phyloP scores from a whole-genome alignment of 2,888 invertebrate genomes.

The Drosophila neonasuta region DNA sequence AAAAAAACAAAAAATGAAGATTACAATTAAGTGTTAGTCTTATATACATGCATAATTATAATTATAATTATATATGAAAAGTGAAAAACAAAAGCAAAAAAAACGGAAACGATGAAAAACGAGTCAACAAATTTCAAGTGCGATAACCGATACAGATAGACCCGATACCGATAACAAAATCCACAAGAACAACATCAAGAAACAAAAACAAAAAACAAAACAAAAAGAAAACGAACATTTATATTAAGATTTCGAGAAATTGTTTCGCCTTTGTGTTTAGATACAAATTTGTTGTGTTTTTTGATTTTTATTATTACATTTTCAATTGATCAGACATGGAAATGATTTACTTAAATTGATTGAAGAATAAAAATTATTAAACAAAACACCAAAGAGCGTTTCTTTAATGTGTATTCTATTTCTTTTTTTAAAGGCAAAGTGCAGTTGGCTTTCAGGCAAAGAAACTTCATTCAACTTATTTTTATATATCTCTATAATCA shows the following conservation, averaged over 20 bases:
- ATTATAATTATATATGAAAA: slow-evolving; percentile 35
- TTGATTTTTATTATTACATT: slow-evolving; percentile 49
- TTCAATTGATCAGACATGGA: slow-evolving; percentile 70
- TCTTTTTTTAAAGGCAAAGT: neutral
- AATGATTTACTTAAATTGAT: slow-evolving; percentile 78
- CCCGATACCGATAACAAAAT: slow-evolving; percentile 23
- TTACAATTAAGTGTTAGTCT: slow-evolving; percentile 80
- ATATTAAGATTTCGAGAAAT: slow-evolving; percentile 55
- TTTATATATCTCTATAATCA: neutral
- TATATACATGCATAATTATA: slow-evolving; percentile 68
- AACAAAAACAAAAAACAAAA: too few species aligned
- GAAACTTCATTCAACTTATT: neutral
- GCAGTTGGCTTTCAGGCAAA: slow-evolving; percentile 44
- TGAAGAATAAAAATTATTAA: slow-evolving; percentile 78
- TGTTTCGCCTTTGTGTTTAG: slow-evolving; percentile 67
- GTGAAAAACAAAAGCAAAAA: slow-evolving; percentile 40
- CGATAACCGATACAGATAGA: slow-evolving; percentile 50
- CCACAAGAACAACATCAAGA: slow-evolving; percentile 26
- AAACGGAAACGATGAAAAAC: slow-evolving; percentile 33
- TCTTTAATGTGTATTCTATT: neutral
- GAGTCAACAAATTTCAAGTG: slow-evolving; percentile 54
- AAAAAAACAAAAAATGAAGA: slow-evolving; percentile 44
- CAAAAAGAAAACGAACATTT: slow-evolving; percentile 27
- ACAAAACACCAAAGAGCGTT: slow-evolving; percentile 45
- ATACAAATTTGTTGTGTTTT: slow-evolving; percentile 38